These are phyloP conservation scores for Salminus brasiliensis DNA, from an alignment of 2,113 vertebrate genomes.

Conservation along the genomic window DNA sequence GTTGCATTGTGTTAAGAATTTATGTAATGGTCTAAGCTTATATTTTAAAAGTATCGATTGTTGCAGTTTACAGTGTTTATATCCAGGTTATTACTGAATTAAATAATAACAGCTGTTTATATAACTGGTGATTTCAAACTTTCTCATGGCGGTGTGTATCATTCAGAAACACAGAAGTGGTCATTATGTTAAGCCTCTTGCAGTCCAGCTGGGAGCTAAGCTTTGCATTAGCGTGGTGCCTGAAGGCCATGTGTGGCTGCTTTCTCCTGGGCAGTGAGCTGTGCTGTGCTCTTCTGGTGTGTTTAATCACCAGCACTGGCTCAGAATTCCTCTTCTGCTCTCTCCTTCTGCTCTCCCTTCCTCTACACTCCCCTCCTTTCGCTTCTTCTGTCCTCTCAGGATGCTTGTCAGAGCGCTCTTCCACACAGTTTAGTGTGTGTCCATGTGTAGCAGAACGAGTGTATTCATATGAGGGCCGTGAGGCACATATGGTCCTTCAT, in stretches of 20 bases:
- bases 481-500: constrained; percentile 28
- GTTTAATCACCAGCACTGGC: constrained; percentile 31
- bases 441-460: constrained; percentile 36
- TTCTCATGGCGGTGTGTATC: neutral
- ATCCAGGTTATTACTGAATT: too few relatives aligned
- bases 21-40: too few relatives aligned
- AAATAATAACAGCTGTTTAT: too few relatives aligned
- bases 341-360: constrained; percentile 23
- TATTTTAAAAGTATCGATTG: too few relatives aligned
- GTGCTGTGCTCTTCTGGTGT: constrained; percentile 13
- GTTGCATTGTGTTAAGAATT: too few relatives aligned
- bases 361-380: constrained; percentile 10
- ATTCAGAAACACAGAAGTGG: neutral
- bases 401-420: constrained; percentile 39
- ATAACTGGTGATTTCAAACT: too few relatives aligned
- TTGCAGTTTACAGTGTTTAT: too few relatives aligned
- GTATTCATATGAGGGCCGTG: constrained; percentile 26
- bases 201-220: constrained; percentile 1
- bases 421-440: constrained; percentile 38
- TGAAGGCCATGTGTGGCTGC: constrained; percentile 11
- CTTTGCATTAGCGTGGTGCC: constrained; percentile 10
- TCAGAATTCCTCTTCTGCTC: constrained; percentile 19
- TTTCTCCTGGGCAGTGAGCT: constrained; percentile 29
- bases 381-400: constrained; percentile 9
- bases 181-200: neutral